phyloP scores from a whole-genome alignment of 2,797 vertebrate genomes.

The Gypaetus barbatus region DNA sequence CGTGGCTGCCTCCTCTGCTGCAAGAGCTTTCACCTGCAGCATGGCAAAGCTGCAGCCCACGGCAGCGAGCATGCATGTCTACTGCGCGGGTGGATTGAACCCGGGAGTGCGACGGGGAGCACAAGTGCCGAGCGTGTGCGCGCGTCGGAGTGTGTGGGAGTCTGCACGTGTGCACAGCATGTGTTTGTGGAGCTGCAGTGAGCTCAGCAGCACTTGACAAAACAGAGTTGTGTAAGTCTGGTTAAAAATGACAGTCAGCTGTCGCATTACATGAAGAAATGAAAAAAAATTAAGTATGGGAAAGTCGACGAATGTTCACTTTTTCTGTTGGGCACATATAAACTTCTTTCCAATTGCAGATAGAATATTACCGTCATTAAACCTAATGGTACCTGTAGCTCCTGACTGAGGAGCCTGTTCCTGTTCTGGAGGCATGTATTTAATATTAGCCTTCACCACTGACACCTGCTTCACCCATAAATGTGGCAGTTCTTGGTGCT shows the following conservation, averaged over 20 bases:
- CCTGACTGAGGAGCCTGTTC: neutral
- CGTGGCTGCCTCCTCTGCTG: rapidly evolving
- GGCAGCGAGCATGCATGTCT: rapidly evolving
- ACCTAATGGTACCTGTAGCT: neutral
- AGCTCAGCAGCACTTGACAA: neutral
- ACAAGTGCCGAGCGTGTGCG: neutral
- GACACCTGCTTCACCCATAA: neutral
- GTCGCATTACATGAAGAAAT: neutral
- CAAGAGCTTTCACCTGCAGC: neutral
- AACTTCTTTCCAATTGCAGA: neutral
- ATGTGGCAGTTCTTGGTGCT: neutral
- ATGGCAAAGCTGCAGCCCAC: neutral
- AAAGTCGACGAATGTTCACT: neutral
- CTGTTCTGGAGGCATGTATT: neutral
- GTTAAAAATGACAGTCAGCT: conserved; percentile 10
- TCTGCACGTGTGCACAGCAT: conserved; percentile 30
- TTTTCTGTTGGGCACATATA: neutral
- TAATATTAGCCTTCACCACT: neutral
- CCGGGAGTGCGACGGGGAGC: neutral
- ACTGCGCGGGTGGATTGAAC: neutral
- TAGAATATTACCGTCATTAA: neutral
- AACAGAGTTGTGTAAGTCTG: neutral
- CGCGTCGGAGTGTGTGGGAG: neutral
- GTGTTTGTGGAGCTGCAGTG: neutral
- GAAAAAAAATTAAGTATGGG: neutral